These are phyloP conservation scores for Listrodromus nycthemerus DNA, from an alignment of 2,888 invertebrate genomes.

Conservation along the genomic window DNA sequence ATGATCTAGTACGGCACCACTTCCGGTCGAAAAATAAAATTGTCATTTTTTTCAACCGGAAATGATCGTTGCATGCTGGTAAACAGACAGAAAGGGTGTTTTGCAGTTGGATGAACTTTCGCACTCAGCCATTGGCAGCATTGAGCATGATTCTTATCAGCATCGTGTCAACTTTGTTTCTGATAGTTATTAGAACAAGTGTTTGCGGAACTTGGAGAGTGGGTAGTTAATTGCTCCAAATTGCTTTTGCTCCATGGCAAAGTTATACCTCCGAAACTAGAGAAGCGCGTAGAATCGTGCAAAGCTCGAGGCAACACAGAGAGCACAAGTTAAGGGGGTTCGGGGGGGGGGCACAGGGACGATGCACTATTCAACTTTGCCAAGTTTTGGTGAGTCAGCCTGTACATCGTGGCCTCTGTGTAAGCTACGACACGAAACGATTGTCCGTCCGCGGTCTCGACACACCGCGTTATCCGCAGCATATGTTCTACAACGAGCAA, in stretches of 20 bases:
- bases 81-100: not conserved
- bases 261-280: constrained; percentile 36
- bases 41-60: not conserved
- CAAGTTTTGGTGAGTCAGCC: constrained; percentile 57
- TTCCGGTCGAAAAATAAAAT: too few relatives aligned
- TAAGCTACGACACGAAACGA: constrained; percentile 57
- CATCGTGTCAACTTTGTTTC: constrained; percentile 53
- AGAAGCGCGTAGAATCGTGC: constrained; percentile 40
- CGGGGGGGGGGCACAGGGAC: constrained; percentile 9
- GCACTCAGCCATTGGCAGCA: not conserved
- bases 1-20: too few relatives aligned
- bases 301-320: constrained; percentile 47
- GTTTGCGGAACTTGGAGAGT: constrained; percentile 62
- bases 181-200: constrained; percentile 67
- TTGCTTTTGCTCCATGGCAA: constrained; percentile 61
- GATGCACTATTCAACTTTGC: constrained; percentile 58
- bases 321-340: not conserved
- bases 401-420: constrained; percentile 51
- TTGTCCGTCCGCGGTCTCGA: constrained; percentile 53
- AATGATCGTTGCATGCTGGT: not conserved
- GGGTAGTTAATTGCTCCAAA: constrained; percentile 66
- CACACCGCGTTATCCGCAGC: constrained; percentile 46
- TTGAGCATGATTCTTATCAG: constrained; percentile 31
- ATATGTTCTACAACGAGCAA: constrained; percentile 49
- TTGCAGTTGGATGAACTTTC: not conserved